Evolutionary conservation across 2,797 vertebrate genomes (phyloP), one percentile per base, ranked within the genome.

Genomic region (Trematomus bernacchii): DNA sequence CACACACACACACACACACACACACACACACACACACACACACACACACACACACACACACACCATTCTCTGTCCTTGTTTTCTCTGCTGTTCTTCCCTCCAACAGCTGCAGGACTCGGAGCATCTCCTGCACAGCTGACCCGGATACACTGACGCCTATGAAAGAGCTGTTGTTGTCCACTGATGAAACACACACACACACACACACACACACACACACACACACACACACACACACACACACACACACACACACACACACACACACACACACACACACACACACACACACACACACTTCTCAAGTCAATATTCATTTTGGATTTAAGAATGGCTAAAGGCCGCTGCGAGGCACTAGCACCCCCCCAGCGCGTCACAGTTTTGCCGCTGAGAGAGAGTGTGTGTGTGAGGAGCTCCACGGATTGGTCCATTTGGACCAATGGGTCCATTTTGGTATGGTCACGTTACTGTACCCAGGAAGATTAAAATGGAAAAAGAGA

Each of bases 111-210:
- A 83, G 80, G 84, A 87, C 80, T 88, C 71, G 60, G 73, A 75
- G 81, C 73, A 62, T 79, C 82, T 88, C 85, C 82, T 77, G 80
- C 86, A 82, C 87, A 91, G 90, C 89, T 91, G 89, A 91, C 85
- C 86, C 86, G 79, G 84, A 85, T 80, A 72, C 77, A 76, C 82
- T 73, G 85, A 69, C 30, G 2, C 47, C 83, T 40, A 82, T 91
- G 84, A 92, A 87, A 91, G 85, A 88, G 66, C 85, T 83, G 81
- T 88, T 91, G 87, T 91, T 76, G 73, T 75, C 71, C 80, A 69
- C 73, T 8, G 37, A 46, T 78, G 54, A 52, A 37, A 37, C 51
- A 43, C 70, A 33, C 44, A 46, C 60, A 37, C 47, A n/a, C 37
- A 11, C 47, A 63, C 61, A 19, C 66, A 62, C 53, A 58, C n/a